phyloP scores from a whole-genome alignment of 1,140 invertebrate species.

The Paraescarpia echinospica region DNA sequence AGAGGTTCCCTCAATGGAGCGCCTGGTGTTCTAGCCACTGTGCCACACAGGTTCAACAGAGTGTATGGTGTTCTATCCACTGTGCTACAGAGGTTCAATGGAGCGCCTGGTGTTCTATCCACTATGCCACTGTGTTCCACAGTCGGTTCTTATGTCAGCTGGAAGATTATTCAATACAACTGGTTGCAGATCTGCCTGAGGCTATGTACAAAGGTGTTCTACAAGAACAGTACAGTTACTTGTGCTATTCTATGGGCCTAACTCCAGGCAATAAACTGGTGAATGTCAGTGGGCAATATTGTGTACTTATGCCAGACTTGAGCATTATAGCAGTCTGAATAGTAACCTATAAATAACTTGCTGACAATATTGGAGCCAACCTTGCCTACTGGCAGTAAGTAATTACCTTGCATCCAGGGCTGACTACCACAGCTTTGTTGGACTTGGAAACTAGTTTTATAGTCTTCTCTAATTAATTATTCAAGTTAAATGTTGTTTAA shows the following conservation, averaged over 20 bases:
- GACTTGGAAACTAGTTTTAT: too few relatives aligned
- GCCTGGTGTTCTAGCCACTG: too few relatives aligned
- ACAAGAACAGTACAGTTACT: not conserved
- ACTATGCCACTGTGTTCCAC: too few relatives aligned
- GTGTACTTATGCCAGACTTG: not conserved
- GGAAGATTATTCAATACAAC: not conserved
- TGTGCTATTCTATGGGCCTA: not conserved
- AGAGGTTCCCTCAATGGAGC: too few relatives aligned
- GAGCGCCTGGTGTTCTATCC: not conserved
- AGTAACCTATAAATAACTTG: not conserved
- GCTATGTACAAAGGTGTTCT: not conserved
- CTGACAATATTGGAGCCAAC: not conserved
- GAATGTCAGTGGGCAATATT: not conserved
- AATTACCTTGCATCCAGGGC: not conserved
- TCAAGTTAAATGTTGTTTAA: too few relatives aligned
- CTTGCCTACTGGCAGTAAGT: not conserved
- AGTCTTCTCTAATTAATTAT: too few relatives aligned
- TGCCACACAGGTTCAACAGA: too few relatives aligned
- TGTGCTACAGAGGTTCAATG: not conserved
- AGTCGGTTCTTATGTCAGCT: too few relatives aligned
- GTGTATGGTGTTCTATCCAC: too few relatives aligned
- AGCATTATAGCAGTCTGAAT: not conserved
- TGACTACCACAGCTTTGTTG: not conserved
- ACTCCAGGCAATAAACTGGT: not conserved
- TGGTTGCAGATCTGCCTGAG: not conserved